Base-by-base conservation (phyloP, 2,113 vertebrate genomes). In the Protobothrops mucrosquamatus region DNA sequence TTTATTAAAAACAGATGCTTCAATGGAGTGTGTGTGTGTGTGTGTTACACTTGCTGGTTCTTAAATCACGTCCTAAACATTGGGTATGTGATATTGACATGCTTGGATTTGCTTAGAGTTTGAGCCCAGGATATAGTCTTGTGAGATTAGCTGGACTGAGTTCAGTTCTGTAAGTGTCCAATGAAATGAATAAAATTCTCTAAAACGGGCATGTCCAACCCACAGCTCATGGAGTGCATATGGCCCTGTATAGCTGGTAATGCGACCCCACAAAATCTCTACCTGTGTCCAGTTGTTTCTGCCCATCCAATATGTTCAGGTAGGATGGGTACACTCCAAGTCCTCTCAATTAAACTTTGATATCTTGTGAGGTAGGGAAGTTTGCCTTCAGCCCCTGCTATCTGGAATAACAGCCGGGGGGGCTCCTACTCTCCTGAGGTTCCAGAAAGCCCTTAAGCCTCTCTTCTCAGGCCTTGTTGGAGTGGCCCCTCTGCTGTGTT, bases 1-100 rank as follows among this genome's bases (percentile, higher is more conserved):
- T 81, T 6, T 24, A 93, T 90, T 90, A 64, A 85, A 90, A 93
- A 54, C 92, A 93, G 56, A 90, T 90, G 46, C 18, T 43, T 86
- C 7, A 20, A 22, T 85, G 12, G 12, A 92, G 2, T 74, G 1
- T 74, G 5, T 34, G 0, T 61, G 8, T 29, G 1, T 74, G 4
- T 69, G 4, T 74, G 18, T 81, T 39, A 39, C 34, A 22, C 74
- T 43, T 81, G 18, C n/a, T 18, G 26, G 3, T 61, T 26, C 24
- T 61, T 61, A 61, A 61, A 61, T 29, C 59, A 61, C 26, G 9
- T 61, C 59, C 18, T 61, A 9, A 3, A 61, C 24, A 29, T 61
- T 61, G 26, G 59, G 9, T 10, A 26, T 64, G 10, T 64, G 61
- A 26, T n/a, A 11, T 64, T 64, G 29, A 64, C 59, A 64, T 64